Conservation (phyloP, 2,113 vertebrate species). For the Spermophilus dauricus region DNA sequence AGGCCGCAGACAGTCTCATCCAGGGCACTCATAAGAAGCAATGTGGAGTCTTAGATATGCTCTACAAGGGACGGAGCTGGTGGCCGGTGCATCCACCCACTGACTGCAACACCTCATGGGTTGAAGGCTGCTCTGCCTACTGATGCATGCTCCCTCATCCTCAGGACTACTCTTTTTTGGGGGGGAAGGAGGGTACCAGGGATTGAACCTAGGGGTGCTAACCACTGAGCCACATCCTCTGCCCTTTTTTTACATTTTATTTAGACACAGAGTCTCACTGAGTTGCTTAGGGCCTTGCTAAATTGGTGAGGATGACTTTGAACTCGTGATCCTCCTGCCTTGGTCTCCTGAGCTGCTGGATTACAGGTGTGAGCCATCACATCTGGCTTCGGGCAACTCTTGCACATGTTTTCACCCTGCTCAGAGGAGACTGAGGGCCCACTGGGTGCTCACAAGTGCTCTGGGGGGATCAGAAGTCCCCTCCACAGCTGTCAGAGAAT, state of each 20-base stretch:
- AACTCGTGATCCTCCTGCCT: too few relatives aligned
- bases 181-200: too few relatives aligned
- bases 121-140: not conserved
- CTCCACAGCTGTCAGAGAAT: not conserved
- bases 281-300: too few relatives aligned
- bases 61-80: not conserved
- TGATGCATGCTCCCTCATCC: not conserved
- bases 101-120: not conserved
- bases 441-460: too few relatives aligned
- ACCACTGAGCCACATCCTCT: too few relatives aligned
- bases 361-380: too few relatives aligned
- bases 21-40: not conserved
- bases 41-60: not conserved
- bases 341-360: too few relatives aligned
- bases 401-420: not conserved
- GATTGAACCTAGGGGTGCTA: too few relatives aligned
- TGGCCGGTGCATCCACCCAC: accelerated
- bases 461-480: not conserved
- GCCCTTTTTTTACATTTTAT: too few relatives aligned
- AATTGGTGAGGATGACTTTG: too few relatives aligned
- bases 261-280: too few relatives aligned
- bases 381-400: not conserved
- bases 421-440: not conserved
- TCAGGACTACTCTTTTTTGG: not conserved
- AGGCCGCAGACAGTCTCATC: not conserved